These are phyloP conservation scores for Naja naja DNA, from an alignment of 2,113 vertebrate genomes.

Conservation along the genomic window DNA sequence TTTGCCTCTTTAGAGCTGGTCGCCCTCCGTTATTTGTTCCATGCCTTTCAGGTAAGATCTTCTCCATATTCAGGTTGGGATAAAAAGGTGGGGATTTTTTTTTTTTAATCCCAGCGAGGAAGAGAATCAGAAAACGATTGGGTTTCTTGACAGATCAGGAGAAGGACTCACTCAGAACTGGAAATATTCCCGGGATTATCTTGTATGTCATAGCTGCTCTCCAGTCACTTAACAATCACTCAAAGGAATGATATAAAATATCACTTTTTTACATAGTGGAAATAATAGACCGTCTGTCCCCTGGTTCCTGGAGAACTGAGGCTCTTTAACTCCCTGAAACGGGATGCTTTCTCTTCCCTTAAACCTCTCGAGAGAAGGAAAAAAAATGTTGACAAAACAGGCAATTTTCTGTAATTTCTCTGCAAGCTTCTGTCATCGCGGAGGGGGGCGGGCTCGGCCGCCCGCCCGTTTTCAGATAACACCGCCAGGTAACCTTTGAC, in stretches of 20 bases:
- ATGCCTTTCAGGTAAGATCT: background rate
- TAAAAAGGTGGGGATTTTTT: background rate
- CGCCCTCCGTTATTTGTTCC: background rate
- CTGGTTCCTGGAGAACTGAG: constrained; percentile 80
- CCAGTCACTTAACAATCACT: constrained; percentile 87
- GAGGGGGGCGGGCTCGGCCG: constrained; percentile 75
- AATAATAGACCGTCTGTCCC: constrained; percentile 89
- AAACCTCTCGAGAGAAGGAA: constrained; percentile 80
- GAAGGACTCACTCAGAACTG: constrained; percentile 45
- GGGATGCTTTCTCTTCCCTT: constrained; percentile 73
- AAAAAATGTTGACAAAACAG: constrained; percentile 96
- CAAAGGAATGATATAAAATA: constrained; percentile 93
- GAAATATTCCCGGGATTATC: constrained; percentile 62
- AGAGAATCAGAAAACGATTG: background rate
- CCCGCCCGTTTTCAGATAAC: constrained; percentile 82
- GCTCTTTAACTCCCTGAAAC: constrained; percentile 73
- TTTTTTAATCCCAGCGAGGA: background rate
- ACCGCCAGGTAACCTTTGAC: constrained; percentile 81
- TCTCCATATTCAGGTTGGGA: background rate
- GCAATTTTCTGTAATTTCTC: constrained; percentile 92
- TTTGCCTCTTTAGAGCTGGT: background rate
- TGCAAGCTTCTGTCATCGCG: constrained; percentile 79
- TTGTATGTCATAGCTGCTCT: constrained; percentile 65
- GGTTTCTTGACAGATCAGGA: background rate
- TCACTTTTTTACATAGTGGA: constrained; percentile 79